Conservation (phyloP, 2,888 invertebrate species). For the Priapulus caudatus region DNA sequence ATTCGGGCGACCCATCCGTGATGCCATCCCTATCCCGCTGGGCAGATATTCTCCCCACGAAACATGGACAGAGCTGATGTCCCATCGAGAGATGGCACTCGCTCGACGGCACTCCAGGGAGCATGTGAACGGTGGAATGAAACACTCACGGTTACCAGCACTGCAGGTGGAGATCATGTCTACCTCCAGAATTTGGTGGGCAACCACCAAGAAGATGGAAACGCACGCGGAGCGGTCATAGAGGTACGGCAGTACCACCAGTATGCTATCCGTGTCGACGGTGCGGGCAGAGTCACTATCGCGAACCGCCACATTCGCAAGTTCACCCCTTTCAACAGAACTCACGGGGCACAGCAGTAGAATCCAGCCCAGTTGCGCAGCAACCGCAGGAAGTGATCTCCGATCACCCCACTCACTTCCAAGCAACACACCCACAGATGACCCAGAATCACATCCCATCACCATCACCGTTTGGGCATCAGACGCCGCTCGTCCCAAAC, state of each 20-base stretch:
- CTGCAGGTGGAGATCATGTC: slow-evolving; percentile 18
- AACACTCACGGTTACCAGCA: slow-evolving; percentile 15
- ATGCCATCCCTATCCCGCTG: slow-evolving; percentile 17
- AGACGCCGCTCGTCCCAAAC: too few species aligned
- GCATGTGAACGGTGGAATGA: slow-evolving; percentile 16
- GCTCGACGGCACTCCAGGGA: slow-evolving; percentile 14
- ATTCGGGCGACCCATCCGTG: slow-evolving; percentile 19
- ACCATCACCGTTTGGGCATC: too few species aligned
- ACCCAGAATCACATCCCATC: too few species aligned
- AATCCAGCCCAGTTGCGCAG: too few species aligned
- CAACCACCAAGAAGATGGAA: too few species aligned
- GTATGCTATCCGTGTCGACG: too few species aligned
- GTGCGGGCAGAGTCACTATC: slow-evolving; percentile 18
- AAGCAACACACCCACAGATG: too few species aligned
- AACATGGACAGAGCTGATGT: slow-evolving; percentile 15
- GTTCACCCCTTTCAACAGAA: too few species aligned
- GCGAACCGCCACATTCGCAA: too few species aligned
- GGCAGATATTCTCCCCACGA: slow-evolving; percentile 18
- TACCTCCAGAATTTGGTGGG: slow-evolving; percentile 17
- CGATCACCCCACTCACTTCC: too few species aligned
- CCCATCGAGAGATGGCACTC: slow-evolving; percentile 14
- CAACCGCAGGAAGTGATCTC: too few species aligned
- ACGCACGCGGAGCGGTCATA: slow-evolving; percentile 13
- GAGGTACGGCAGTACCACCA: slow-evolving; percentile 20
- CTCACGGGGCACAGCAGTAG: too few species aligned